Evolutionary conservation across 2,888 invertebrate genomes (phyloP), one percentile per base, ranked within the genome.

Genomic region (Polydrusus cervinus): DNA sequence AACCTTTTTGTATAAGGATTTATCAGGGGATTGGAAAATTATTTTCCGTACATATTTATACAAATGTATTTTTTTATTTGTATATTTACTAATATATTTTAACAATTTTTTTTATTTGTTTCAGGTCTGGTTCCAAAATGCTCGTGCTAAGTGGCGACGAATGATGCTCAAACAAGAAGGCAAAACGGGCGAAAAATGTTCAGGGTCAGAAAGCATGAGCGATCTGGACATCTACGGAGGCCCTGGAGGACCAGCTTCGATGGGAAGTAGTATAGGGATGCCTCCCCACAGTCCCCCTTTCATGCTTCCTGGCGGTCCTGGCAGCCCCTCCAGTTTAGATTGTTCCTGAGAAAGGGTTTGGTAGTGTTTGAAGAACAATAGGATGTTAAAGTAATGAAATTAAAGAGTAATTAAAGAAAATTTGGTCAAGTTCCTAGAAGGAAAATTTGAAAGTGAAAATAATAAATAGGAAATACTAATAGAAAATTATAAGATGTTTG

Each of bases 101-200:
- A 25, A 1, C 25, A 25, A 3, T 25, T 25, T 55, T 34, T 34
- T 80, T 79, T 81, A 86, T 88, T 90, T 88, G 88, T 89, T 89
- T 49, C 91, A 97, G 96, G 97, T 97, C 71, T 97, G 97, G 97
- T 97, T 97, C 89, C 97, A 97, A 89, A 97, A 97, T 86, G 96
- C 97, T 34, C 90, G 97, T 47, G 97, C 97, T 80, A 97, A 97
- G 89, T 96, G 95, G 93, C 92, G 97, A 83, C 92, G 97, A 80
- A 94, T 95, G 91, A 93, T 95, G 87, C 89, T 94, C 82, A 94
- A 94, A 85, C 94, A 94, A 84, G 94, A 94, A 85, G 93, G 92
- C 86, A 93, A 93, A 84, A 85, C 87, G 49, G 90, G 91, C 79
- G 93, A 93, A 83, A 93, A 93, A 83, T 92, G 92, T 84, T 92